Evolutionary conservation across 2,888 invertebrate species (phyloP), one percentile per base, ranked within the genome.

Genomic region (Campoplex nolae): DNA sequence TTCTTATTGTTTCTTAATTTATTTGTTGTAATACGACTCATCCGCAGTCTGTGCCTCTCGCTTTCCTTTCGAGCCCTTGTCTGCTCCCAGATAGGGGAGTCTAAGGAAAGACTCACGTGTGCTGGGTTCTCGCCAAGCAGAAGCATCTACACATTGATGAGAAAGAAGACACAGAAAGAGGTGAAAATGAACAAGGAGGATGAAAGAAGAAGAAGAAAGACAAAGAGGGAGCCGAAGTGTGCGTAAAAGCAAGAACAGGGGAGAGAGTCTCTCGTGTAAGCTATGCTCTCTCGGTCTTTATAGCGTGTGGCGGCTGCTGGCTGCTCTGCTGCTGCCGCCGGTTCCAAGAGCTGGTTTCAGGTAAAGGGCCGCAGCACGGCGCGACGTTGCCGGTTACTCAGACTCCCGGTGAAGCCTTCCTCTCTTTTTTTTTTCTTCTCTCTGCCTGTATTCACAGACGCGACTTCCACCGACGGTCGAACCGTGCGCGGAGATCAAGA

Each of bases 311-410:
- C 42, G 42, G 42, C 42, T 42, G 8, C 42, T 42, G 78, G 73
- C 58, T 78, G 73, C 82, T 82, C 23, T 77, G 76, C 74, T 77
- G 81, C 62, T 76, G 71, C 68, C 74, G 71, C 68, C 74, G 73
- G 77, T 71, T 73, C 73, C 70, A 58, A 79, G 74, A 87, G 89
- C 82, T 79, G 86, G 86, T 90, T 90, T 89, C 90, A 89, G 90
- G 90, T 90, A 90, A 89, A 90, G 88, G 89, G 88, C 82, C 88
- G 73, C 68, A 62, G 23, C 23, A 23, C 58, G 58, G 75, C 79
- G 88, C 89, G 85, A 79, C 86, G 90, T 90, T 90, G 90, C 90
- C 90, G 85, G 86, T 79, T 90, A 78, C 87, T 85, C 79, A 83
- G 54, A 77, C 77, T 79, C 75, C n/a, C 70, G 45, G 13, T 56